These are phyloP conservation scores for Drosophila mettleri DNA, from an alignment of 2,888 invertebrate genomes.

Conservation along the genomic window DNA sequence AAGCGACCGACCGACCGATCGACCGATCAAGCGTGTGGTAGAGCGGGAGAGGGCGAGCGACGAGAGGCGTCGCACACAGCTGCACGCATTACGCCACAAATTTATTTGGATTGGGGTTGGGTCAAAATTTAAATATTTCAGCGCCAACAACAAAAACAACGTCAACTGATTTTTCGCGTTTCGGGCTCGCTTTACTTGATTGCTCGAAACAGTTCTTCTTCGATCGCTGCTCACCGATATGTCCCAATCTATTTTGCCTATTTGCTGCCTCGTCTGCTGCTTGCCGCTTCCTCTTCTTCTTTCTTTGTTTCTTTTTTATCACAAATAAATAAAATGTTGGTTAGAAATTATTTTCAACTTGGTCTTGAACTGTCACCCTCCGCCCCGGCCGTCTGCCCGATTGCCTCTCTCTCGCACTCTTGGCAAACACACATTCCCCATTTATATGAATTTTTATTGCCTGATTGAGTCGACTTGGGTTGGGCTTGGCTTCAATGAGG, in stretches of 20 bases:
- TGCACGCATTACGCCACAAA: constrained; percentile 75
- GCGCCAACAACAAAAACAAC: constrained; percentile 54
- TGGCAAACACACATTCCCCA: constrained; percentile 54
- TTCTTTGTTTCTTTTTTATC: constrained; percentile 34
- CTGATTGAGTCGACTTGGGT: constrained; percentile 71
- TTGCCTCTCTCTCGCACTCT: constrained; percentile 18
- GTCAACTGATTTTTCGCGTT: constrained; percentile 73
- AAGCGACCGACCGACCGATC: not conserved
- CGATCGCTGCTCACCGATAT: constrained; percentile 28
- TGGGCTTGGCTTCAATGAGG: constrained; percentile 64
- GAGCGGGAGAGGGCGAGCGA: not conserved
- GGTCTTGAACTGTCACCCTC: constrained; percentile 51
- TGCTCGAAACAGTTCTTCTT: constrained; percentile 44
- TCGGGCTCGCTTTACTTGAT: constrained; percentile 72
- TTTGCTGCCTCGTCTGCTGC: constrained; percentile 20
- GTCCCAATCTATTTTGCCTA: constrained; percentile 25
- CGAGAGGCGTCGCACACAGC: constrained; percentile 55
- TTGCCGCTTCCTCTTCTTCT: constrained; percentile 12
- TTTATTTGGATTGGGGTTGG: constrained; percentile 78
- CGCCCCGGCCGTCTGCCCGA: not conserved
- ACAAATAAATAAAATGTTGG: constrained; percentile 49
- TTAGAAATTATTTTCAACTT: constrained; percentile 63
- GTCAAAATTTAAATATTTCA: constrained; percentile 79
- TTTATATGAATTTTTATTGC: constrained; percentile 68
- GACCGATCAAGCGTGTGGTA: no score